Evolutionary conservation across 2,113 vertebrate species (phyloP), one percentile per base, ranked within the genome.

Genomic region (Casuarius casuarius): DNA sequence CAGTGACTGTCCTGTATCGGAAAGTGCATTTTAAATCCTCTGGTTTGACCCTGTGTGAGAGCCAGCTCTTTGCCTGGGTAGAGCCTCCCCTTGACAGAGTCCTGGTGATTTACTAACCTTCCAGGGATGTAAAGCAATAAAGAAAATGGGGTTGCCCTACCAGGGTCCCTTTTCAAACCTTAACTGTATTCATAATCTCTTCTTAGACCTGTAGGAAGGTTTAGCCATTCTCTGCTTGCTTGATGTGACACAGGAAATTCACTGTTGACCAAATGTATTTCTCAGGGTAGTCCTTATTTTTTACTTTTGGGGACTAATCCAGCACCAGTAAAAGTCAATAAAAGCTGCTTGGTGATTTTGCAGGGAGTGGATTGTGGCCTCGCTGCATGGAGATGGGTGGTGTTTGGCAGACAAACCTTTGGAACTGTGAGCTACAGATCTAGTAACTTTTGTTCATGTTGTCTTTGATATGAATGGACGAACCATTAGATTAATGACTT

Each of bases 351-450:
- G 33, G 23, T 80, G 49, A 25, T 4, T 76, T 95, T 12, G 13
- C 33, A 49, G 68, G 26, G 17, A 82, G 21, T 14, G 16, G 4
- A 51, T 17, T 77, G 26, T 1, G 5, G 48, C 11, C 19, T 81
- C 1, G 1, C 58, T 40, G 4, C 51, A 1, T 2, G 20, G 59
- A 38, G 7, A 22, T n/a, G 12, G 7, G 14, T 25, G 8, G 9
- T 83, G 1, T 70, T 92, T 62, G 49, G 31, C 35, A 38, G n/a
- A 84, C 78, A 61, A 48, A 0, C 56, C 31, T 87, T 42, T 17
- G 62, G 35, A 73, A 25, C 70, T 74, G 49, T 8, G n/a, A 56
- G 48, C 33, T 29, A 29, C 5, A 28, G n/a, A 23, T 63, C 79
- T n/a, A 33, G 19, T 29, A 0, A 33, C 7, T 82, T 67, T 91